A percentile compares a stretch with the other conserved stretches of the same genome.
Conservation (phyloP, 2,888 invertebrate species). For the Caenorhabditis imperialis region DNA sequence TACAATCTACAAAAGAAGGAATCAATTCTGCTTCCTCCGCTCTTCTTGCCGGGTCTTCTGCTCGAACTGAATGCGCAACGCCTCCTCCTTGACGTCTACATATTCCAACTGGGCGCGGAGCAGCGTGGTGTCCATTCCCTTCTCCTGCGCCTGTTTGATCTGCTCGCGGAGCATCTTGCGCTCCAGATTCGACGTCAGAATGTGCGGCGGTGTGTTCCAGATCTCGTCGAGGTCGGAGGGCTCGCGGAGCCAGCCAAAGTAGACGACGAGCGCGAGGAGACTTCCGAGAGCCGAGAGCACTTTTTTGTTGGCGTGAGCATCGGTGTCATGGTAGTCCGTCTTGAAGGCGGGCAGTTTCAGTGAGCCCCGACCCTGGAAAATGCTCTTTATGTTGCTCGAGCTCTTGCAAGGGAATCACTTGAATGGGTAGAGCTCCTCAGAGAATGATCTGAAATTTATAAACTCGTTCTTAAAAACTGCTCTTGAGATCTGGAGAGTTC, state of each 20-base stretch:
- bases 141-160: constrained; percentile 67
- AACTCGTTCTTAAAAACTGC: too few relatives aligned
- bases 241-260: constrained; percentile 73
- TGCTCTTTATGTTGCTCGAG: background rate
- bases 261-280: constrained; percentile 62
- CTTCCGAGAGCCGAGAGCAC: constrained; percentile 65
- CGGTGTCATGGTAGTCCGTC: constrained; percentile 68
- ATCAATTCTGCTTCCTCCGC: constrained; percentile 2
- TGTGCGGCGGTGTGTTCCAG: constrained; percentile 69
- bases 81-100: constrained; percentile 75
- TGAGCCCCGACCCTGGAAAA: constrained; percentile 54
- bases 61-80: constrained; percentile 69
- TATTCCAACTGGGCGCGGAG: constrained; percentile 72
- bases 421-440: too few relatives aligned
- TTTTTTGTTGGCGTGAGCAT: constrained; percentile 64
- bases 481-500: too few relatives aligned
- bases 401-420: too few relatives aligned
- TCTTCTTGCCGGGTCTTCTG: constrained; percentile 46
- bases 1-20: constrained; percentile 5
- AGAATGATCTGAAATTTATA: too few relatives aligned
- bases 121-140: constrained; percentile 69
- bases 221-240: constrained; percentile 73
- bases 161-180: constrained; percentile 70
- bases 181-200: constrained; percentile 70
- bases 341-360: constrained; percentile 47